These are phyloP conservation scores for Tortricodes alternella DNA, from an alignment of 2,888 invertebrate genomes.

Conservation along the genomic window DNA sequence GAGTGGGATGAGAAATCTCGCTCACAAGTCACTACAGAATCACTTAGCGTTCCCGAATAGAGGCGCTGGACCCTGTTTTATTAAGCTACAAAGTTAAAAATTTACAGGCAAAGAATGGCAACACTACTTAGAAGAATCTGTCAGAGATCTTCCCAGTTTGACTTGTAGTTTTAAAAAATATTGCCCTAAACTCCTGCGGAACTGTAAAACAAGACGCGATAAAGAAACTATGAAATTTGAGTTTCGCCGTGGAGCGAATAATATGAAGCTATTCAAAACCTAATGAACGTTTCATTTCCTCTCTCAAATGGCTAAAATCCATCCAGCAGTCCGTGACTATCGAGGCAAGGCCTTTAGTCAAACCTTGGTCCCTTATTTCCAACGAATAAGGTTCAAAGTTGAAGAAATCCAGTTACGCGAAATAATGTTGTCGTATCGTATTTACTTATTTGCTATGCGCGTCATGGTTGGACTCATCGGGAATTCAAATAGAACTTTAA, in stretches of 20 bases:
- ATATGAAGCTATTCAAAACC: constrained; percentile 44
- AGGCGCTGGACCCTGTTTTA: too few relatives aligned
- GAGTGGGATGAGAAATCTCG: too few relatives aligned
- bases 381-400: constrained; percentile 35
- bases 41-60: too few relatives aligned
- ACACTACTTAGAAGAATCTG: too few relatives aligned
- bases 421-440: constrained; percentile 33
- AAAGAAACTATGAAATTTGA: constrained; percentile 1
- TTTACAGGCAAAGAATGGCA: too few relatives aligned
- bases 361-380: constrained; percentile 33
- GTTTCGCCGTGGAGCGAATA: neutral
- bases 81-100: too few relatives aligned
- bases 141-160: too few relatives aligned
- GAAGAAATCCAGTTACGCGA: constrained; percentile 21
- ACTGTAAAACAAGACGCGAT: neutral
- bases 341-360: constrained; percentile 29
- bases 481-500: constrained; percentile 58
- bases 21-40: too few relatives aligned
- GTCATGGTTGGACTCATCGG: constrained; percentile 47
- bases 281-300: constrained; percentile 55
- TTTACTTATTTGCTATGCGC: constrained; percentile 49
- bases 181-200: neutral
- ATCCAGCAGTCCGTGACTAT: constrained; percentile 45
- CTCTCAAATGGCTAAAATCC: constrained; percentile 50
- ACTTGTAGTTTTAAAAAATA: neutral